Evolutionary conservation across 2,888 invertebrate genomes (phyloP).

Genomic region (Hypolimnas misippus): DNA sequence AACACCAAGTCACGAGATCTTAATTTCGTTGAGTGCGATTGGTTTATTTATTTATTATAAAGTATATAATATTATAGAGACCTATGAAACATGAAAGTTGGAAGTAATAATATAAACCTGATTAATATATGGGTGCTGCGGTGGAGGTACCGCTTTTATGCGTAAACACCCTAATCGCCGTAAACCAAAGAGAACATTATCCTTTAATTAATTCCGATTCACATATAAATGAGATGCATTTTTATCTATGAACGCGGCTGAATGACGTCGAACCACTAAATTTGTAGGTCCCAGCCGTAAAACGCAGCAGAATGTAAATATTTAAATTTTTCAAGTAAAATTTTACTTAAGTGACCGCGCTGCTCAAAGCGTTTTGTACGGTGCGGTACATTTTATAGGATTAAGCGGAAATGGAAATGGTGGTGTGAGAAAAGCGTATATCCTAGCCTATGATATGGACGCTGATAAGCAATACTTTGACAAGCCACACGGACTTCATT

Average conservation of each 20-base stretch:
- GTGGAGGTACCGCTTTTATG: no score
- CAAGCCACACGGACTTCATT: no score
- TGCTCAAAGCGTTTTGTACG: conserved; percentile 41
- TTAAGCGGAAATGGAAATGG: not conserved
- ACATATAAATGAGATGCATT: conserved; percentile 5
- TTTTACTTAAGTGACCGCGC: conserved; percentile 57
- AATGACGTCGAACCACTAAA: conserved; percentile 39
- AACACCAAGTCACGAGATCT: no score
- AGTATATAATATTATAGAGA: no score
- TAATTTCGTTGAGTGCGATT: no score
- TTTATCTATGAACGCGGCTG: conserved; percentile 18
- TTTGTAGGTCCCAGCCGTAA: conserved; percentile 47
- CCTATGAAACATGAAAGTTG: no score
- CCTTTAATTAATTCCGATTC: conserved; percentile 1
- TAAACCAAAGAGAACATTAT: not conserved
- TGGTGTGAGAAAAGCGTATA: no score
- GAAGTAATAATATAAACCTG: no score
- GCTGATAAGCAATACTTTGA: no score
- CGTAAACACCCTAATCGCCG: not conserved
- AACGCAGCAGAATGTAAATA: conserved; percentile 69
- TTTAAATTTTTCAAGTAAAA: conserved; percentile 66
- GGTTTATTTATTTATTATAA: no score
- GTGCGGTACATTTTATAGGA: conserved; percentile 36
- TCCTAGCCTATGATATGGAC: no score
- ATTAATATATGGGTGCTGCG: no score